A percentile compares a stretch with the other conserved stretches of the same genome.
phyloP scores from a whole-genome alignment of 2,797 vertebrate genomes.

The Delichon dasypus region DNA sequence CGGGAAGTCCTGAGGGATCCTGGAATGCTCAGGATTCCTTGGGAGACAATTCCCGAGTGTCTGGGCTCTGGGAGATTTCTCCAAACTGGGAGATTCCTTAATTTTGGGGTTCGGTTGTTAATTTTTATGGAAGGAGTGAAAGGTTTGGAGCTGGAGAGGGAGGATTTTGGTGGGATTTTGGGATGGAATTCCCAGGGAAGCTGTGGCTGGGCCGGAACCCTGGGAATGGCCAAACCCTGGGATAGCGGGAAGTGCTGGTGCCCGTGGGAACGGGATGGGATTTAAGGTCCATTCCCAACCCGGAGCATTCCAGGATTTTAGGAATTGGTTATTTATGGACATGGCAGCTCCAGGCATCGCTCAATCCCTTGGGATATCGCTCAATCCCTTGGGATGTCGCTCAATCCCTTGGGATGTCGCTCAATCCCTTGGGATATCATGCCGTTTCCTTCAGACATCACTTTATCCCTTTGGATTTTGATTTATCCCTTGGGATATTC shows the following conservation, averaged over 20 bases:
- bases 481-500: too few relatives aligned
- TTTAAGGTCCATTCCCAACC: neutral
- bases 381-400: too few relatives aligned
- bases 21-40: neutral
- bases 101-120: fast-evolving
- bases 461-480: too few relatives aligned
- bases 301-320: fast-evolving
- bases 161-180: neutral
- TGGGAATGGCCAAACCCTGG: neutral
- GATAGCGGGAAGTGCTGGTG: neutral
- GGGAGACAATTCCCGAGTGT: neutral
- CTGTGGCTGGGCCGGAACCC: neutral
- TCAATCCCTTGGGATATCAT: too few relatives aligned
- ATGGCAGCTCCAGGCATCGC: neutral
- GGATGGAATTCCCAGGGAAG: neutral
- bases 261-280: neutral
- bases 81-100: neutral
- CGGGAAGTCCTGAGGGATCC: neutral
- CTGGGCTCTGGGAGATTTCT: neutral
- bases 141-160: neutral
- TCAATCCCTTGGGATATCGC: neutral
- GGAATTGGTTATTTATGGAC: fast-evolving
- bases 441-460: neutral
- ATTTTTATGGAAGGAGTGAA: neutral
- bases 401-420: neutral